phyloP scores from a whole-genome alignment of 2,888 invertebrate genomes.

The Antitype chi region DNA sequence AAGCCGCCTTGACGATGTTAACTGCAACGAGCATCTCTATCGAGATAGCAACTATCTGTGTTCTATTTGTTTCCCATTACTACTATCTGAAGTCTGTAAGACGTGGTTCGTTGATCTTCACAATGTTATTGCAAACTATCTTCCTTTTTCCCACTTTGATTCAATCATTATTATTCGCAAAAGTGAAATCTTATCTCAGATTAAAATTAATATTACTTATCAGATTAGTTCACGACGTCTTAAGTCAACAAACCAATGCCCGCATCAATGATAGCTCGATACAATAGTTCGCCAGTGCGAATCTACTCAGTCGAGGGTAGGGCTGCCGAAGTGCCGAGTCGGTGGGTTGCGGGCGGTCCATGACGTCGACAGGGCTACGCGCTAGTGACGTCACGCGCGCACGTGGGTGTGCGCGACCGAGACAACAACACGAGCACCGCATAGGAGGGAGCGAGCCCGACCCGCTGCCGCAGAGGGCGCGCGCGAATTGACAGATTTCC shows the following conservation, averaged over 20 bases:
- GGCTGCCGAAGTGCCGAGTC: conserved; percentile 68
- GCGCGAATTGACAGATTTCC: conserved; percentile 86
- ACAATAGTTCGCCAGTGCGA: conserved; percentile 23
- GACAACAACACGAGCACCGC: conserved; percentile 72
- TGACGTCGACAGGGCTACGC: conserved; percentile 83
- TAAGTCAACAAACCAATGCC: conserved; percentile 43
- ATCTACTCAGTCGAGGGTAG: conserved; percentile 46
- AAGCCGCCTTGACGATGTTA: conserved; percentile 25
- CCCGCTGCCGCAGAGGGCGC: conserved; percentile 78
- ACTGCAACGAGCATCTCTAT: conserved; percentile 29
- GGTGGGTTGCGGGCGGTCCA: conserved; percentile 72
- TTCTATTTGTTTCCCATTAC: conserved; percentile 11
- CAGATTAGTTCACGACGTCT: conserved; percentile 20
- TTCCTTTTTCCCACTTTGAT: conserved; percentile 18
- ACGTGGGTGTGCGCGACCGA: conserved; percentile 85
- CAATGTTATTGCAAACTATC: conserved; percentile 4
- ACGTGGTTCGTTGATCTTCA: conserved; percentile 10
- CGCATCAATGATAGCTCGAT: conserved; percentile 29
- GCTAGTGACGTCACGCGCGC: conserved; percentile 85
- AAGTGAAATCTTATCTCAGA: conserved; percentile 40
- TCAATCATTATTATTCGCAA: conserved; percentile 26
- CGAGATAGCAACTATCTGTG: neutral
- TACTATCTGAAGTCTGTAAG: neutral
- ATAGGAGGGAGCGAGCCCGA: conserved; percentile 69
- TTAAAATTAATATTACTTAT: conserved; percentile 16